Evolutionary conservation across 2,888 invertebrate species (phyloP), one percentile per base, ranked within the genome.

Genomic region (Microctonus brassicae): DNA sequence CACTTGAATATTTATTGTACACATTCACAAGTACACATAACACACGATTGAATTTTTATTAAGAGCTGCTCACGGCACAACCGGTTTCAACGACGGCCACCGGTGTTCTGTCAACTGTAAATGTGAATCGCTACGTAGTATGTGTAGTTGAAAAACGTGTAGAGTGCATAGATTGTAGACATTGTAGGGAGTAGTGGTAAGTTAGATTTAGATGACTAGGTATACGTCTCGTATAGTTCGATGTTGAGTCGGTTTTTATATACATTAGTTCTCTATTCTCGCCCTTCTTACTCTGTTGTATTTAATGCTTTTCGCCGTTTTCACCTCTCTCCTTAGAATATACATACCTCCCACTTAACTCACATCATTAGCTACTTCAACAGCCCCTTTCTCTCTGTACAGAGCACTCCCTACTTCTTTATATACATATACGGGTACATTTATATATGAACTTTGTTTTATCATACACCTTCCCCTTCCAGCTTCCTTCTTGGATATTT

Each of bases 91-190:
- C 81, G 80, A 79, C 79, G 81, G 81, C 75, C 79, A 79, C 82
- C 83, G 82, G 79, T 83, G 80, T 82, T 83, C 82, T 85, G 84
- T 79, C 79, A 78, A 73, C 77, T 76, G 76, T 76, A 75, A 78
- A 80, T 80, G 78, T 76, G 76, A 75, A 58, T 47, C 47, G 47
- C 39, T n/a, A n/a, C 57, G 22, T 36, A 39, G 77, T 29, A 29
- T 29, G 7, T 29, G 7, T 7, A 29, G 77, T 75, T 78, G 78
- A 70, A 76, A 78, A 82, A 80, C 81, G 80, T 79, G 79, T 76
- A 71, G 47, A 10, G 17, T 47, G 17, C 17, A 47, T 17, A n/a
- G 42, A 3, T n/a, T 17, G 47, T 29, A 29, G 4, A 29, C 29
- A 29, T 5, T 3, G 3, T 5, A 29, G 29, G 3, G 7, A 29